Conservation (phyloP, 1,140 invertebrate species). For the Steinernema feltiae region DNA sequence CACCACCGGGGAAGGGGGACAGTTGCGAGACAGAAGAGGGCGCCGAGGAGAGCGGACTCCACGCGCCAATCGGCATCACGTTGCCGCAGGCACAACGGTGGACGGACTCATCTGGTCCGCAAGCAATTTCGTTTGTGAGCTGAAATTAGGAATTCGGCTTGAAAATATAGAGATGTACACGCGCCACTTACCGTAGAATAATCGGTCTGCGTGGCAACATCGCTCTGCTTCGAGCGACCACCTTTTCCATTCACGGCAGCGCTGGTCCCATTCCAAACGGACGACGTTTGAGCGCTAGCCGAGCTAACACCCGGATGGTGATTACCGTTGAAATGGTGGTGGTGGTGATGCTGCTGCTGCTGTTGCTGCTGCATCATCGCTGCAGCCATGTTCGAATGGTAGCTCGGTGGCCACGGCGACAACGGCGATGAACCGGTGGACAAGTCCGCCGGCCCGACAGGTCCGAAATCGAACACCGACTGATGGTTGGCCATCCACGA, state of each 20-base stretch:
- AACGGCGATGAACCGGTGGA: neutral
- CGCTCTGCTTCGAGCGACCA: neutral
- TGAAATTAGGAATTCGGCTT: neutral
- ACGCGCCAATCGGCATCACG: neutral
- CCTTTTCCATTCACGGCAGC: neutral
- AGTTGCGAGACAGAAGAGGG: neutral
- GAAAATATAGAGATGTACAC: too few relatives aligned
- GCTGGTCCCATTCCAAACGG: neutral
- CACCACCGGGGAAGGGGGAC: neutral
- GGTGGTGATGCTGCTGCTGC: neutral
- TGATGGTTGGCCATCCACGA: neutral
- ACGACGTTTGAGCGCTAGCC: neutral
- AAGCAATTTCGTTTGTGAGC: neutral
- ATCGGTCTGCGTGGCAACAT: neutral
- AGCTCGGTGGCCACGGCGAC: neutral
- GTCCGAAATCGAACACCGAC: slow-evolving; percentile 1
- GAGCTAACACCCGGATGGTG: neutral
- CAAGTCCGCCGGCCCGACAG: neutral
- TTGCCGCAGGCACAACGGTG: slow-evolving; percentile 7
- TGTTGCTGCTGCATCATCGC: too few relatives aligned
- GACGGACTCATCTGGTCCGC: slow-evolving; percentile 7
- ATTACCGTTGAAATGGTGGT: neutral
- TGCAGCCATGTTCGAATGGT: neutral
- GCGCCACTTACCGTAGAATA: neutral
- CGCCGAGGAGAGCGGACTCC: neutral